Conservation (phyloP, 2,888 invertebrate species). For the Synanthedon andrenaeformis region DNA sequence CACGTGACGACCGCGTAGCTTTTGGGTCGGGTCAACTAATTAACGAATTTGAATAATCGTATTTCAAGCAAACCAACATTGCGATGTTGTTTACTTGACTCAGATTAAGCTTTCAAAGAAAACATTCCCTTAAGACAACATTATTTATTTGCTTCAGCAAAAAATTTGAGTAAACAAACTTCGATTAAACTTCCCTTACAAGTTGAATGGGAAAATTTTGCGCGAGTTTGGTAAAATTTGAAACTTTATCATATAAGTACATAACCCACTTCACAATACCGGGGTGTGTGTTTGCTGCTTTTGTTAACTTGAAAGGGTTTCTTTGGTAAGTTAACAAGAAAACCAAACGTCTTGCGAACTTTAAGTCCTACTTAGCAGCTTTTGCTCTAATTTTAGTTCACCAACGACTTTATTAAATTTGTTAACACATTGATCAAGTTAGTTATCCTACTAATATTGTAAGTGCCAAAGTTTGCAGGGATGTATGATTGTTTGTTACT, state of each 20-base stretch:
- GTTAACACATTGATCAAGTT: too few relatives aligned
- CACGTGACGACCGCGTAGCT: too few relatives aligned
- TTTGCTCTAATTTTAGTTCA: background rate
- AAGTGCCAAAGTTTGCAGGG: too few relatives aligned
- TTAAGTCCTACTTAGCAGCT: conserved; percentile 1
- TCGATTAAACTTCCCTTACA: conserved; percentile 11
- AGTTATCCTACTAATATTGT: too few relatives aligned
- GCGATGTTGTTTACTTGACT: too few relatives aligned
- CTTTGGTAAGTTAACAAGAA: conserved; percentile 4
- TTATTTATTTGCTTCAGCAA: conserved; percentile 1
- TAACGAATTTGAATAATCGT: too few relatives aligned
- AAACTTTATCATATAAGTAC: conserved; percentile 10
- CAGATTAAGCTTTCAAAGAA: too few relatives aligned
- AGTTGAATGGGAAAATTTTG: conserved; percentile 10
- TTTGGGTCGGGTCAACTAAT: too few relatives aligned
- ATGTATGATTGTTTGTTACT: too few relatives aligned
- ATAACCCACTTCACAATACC: background rate
- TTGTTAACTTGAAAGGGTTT: conserved; percentile 3
- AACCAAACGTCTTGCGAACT: conserved; percentile 4
- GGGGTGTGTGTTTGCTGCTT: background rate
- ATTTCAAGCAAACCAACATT: too few relatives aligned
- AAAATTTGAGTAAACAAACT: conserved; percentile 8
- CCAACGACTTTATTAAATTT: too few relatives aligned
- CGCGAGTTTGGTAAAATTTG: conserved; percentile 9
- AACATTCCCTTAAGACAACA: too few relatives aligned